These are phyloP conservation scores for Fregetta grallaria DNA, from an alignment of 2,113 vertebrate species.

Conservation along the genomic window DNA sequence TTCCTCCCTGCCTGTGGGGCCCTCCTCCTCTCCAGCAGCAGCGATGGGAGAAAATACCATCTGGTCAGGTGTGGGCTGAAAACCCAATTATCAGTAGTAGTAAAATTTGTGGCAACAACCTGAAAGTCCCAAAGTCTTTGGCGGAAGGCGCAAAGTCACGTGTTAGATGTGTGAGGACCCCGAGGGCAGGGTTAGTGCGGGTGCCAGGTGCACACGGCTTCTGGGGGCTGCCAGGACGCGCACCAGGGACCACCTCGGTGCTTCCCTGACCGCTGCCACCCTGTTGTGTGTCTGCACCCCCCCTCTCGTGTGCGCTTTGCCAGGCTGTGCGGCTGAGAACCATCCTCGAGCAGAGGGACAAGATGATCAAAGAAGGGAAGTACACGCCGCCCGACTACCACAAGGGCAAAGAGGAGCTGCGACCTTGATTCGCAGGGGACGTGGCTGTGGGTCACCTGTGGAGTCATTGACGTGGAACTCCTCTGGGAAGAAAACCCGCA, in stretches of 20 bases:
- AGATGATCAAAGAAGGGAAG: slow-evolving; percentile 86
- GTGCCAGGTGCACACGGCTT: rapidly evolving
- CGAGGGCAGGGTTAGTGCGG: rapidly evolving
- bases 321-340: slow-evolving; percentile 74
- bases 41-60: rapidly evolving
- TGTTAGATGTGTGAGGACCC: neutral
- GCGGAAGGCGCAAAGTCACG: rapidly evolving
- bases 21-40: neutral
- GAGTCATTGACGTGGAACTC: rapidly evolving
- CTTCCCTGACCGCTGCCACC: neutral
- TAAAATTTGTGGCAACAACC: too few relatives aligned
- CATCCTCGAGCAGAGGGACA: slow-evolving; percentile 80
- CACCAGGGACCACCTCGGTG: rapidly evolving
- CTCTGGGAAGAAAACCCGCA: rapidly evolving
- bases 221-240: neutral
- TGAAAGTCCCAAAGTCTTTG: neutral
- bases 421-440: slow-evolving; percentile 49
- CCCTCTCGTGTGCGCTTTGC: neutral
- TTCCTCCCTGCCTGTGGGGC: rapidly evolving
- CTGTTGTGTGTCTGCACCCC: neutral
- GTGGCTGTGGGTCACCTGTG: rapidly evolving
- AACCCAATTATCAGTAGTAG: rapidly evolving
- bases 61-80: too few relatives aligned
- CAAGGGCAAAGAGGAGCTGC: slow-evolving; percentile 55
- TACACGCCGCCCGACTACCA: slow-evolving; percentile 81